Conservation (phyloP, 1,140 invertebrate genomes). For the Probaryconus sp. region DNA sequence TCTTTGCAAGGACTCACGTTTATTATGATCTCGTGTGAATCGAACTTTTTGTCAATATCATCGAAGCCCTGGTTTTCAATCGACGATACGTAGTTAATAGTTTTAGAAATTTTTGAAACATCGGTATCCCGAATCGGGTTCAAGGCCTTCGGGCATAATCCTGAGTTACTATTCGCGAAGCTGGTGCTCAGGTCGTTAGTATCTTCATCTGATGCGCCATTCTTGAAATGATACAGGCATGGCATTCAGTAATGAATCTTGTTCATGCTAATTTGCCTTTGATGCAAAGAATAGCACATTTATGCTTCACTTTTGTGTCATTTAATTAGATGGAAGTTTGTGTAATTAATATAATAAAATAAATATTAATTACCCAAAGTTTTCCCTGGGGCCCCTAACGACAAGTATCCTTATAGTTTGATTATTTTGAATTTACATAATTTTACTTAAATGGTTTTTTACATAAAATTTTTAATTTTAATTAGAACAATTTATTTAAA, state of each 20-base stretch:
- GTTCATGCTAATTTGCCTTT: no score
- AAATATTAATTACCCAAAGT: no score
- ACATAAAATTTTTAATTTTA: no score
- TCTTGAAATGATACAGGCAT: constrained; percentile 57
- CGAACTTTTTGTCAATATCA: constrained; percentile 69
- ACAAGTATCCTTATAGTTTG: no score
- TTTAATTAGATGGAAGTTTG: no score
- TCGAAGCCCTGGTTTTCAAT: constrained; percentile 50
- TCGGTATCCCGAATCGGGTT: constrained; percentile 49
- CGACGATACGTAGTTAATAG: constrained; percentile 45
- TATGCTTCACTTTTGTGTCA: no score
- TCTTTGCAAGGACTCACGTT: constrained; percentile 76
- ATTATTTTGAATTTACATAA: no score
- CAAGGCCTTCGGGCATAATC: constrained; percentile 22
- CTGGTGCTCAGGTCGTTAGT: constrained; percentile 62
- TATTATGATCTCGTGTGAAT: constrained; percentile 76
- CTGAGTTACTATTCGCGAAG: constrained; percentile 10
- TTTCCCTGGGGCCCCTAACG: no score
- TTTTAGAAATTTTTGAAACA: constrained; percentile 63
- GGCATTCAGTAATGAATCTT: constrained; percentile 55
- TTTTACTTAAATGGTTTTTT: no score
- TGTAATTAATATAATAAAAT: no score
- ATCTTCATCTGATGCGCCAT: constrained; percentile 43
- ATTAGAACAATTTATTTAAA: no score
- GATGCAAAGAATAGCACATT: no score